phyloP scores from a whole-genome alignment of 35 echinoderm and acorn worm genomes.

The Anneissia japonica region DNA sequence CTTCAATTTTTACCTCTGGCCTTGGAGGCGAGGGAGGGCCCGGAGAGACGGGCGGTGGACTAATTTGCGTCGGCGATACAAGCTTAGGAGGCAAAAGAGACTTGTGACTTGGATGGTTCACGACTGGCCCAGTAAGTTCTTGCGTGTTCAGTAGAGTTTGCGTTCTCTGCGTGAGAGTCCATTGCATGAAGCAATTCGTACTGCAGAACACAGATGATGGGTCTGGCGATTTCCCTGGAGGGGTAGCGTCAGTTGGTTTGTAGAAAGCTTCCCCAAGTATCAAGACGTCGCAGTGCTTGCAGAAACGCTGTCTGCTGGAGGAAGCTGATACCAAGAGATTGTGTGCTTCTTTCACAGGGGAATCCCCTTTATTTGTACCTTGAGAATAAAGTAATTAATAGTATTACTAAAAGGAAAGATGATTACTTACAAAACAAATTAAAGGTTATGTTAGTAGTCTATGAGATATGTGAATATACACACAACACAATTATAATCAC shows the following conservation, averaged over 20 bases:
- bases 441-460: no score
- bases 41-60: not conserved
- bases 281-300: conserved; percentile 94
- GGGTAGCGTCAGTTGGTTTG: conserved; percentile 12
- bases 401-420: no score
- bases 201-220: conserved; percentile 80
- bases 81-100: not conserved
- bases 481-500: no score
- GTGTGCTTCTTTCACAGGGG: not conserved
- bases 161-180: conserved; percentile 67
- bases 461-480: no score
- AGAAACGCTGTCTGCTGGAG: conserved; percentile 34
- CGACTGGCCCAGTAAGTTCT: conserved; percentile 36
- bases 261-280: conserved; percentile 75
- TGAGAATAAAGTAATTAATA: not conserved
- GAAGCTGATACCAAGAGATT: not conserved
- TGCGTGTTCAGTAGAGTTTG: conserved; percentile 17
- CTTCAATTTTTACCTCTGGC: not conserved
- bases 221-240: conserved; percentile 37
- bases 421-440: no score
- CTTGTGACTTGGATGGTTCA: conserved; percentile 52
- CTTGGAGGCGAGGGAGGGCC: not conserved
- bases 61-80: not conserved
- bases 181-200: conserved; percentile 93
- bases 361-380: not conserved